Conservation (phyloP, 2,797 vertebrate species). For the Rhodeus uyekii region DNA sequence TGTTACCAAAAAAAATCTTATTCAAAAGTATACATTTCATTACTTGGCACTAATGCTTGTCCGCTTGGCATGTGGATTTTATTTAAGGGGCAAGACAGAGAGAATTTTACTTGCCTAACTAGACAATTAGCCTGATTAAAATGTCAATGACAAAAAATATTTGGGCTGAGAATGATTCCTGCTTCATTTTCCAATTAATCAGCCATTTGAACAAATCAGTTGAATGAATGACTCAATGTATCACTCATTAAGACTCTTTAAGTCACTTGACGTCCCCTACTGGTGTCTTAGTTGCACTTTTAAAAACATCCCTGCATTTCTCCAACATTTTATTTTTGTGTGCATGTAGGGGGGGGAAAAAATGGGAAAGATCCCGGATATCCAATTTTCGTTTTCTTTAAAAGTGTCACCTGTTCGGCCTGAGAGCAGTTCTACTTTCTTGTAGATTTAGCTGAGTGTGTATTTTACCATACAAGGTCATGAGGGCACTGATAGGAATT, state of each 20-base stretch:
- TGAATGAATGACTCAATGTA: neutral
- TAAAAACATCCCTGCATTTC: neutral
- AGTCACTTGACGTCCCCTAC: neutral
- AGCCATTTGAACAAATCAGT: neutral
- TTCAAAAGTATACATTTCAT: neutral
- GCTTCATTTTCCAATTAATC: neutral
- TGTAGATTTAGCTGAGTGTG: constrained; percentile 1
- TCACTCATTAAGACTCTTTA: neutral
- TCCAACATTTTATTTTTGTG: neutral
- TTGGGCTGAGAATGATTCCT: neutral
- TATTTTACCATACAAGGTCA: neutral
- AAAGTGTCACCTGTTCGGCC: neutral
- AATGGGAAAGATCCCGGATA: too few species aligned
- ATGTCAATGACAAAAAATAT: too few species aligned
- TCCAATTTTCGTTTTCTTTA: neutral
- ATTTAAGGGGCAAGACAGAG: neutral
- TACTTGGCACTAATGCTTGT: neutral
- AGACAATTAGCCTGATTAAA: too few species aligned
- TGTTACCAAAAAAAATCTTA: too few species aligned
- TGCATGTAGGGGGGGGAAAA: too few species aligned
- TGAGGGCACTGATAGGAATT: neutral
- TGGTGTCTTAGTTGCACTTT: neutral
- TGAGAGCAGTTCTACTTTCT: neutral
- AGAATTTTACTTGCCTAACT: too few species aligned
- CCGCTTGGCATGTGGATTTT: neutral